These are phyloP conservation scores for Formicarius rufipectus DNA, from an alignment of 2,113 vertebrate genomes.

Conservation along the genomic window DNA sequence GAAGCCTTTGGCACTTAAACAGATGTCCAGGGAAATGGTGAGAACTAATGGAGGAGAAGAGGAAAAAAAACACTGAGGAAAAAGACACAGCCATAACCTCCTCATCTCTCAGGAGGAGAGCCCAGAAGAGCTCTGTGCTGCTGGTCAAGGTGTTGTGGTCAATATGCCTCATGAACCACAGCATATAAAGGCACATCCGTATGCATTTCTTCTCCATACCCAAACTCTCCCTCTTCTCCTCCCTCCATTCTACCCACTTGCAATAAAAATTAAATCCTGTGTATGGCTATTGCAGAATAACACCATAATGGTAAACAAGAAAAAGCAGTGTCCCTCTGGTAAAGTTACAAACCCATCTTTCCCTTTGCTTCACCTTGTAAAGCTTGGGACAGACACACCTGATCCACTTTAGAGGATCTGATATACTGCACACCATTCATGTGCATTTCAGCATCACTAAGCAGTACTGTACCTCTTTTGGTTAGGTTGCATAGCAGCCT, in stretches of 20 bases:
- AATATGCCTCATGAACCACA: not conserved
- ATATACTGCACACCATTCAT: not conserved
- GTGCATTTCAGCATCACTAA: not conserved
- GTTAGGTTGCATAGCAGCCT: not conserved
- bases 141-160: not conserved
- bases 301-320: not conserved
- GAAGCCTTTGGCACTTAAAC: not conserved
- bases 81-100: not conserved
- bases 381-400: not conserved
- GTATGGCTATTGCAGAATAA: not conserved
- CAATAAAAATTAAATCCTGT: not conserved
- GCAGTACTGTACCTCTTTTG: not conserved
- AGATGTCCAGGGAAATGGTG: not conserved
- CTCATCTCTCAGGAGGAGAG: not conserved
- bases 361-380: not conserved
- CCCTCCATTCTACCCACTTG: not conserved
- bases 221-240: not conserved
- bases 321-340: not conserved
- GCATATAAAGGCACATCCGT: not conserved
- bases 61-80: not conserved
- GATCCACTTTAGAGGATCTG: not conserved
- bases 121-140: not conserved
- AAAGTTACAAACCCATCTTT: not conserved
- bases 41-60: not conserved
- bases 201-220: not conserved